These are phyloP conservation scores for Phallusia fumigata DNA, from an alignment of 23 tunicate species.

Conservation along the genomic window DNA sequence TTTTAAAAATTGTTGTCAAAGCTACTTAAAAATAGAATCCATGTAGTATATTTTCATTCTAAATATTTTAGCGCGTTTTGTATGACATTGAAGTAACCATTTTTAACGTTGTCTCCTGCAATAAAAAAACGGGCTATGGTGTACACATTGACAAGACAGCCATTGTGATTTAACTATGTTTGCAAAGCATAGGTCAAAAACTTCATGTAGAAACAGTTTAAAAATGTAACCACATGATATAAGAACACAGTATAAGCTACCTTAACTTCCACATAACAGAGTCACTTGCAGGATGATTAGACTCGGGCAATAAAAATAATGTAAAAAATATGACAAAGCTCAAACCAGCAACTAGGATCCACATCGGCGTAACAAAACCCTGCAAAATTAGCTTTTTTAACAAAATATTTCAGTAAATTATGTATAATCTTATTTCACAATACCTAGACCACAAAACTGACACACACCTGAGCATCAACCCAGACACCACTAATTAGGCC, in stretches of 20 bases:
- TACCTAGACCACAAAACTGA: neutral
- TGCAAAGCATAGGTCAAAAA: too few relatives aligned
- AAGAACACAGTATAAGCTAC: neutral
- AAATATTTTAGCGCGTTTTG: too few relatives aligned
- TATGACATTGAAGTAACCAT: too few relatives aligned
- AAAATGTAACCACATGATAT: too few relatives aligned
- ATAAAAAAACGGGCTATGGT: too few relatives aligned
- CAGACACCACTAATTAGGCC: conserved; percentile 68
- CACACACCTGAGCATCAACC: conserved; percentile 56
- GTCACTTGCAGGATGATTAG: neutral
- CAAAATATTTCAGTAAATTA: neutral
- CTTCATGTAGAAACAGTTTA: too few relatives aligned
- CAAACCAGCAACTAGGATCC: conserved; percentile 40
- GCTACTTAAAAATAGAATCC: too few relatives aligned
- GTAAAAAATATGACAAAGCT: conserved; percentile 27
- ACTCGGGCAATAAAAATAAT: conserved; percentile 21
- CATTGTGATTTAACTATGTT: too few relatives aligned
- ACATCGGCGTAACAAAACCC: conserved; percentile 57
- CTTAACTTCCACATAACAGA: neutral
- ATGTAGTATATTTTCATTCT: too few relatives aligned
- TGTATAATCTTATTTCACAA: neutral
- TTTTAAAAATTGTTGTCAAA: too few relatives aligned
- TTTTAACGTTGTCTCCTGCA: too few relatives aligned
- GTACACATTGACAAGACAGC: too few relatives aligned
- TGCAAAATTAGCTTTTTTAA: neutral